Base-by-base conservation (phyloP, 2,113 vertebrate species). In the Tiliqua scincoides region DNA sequence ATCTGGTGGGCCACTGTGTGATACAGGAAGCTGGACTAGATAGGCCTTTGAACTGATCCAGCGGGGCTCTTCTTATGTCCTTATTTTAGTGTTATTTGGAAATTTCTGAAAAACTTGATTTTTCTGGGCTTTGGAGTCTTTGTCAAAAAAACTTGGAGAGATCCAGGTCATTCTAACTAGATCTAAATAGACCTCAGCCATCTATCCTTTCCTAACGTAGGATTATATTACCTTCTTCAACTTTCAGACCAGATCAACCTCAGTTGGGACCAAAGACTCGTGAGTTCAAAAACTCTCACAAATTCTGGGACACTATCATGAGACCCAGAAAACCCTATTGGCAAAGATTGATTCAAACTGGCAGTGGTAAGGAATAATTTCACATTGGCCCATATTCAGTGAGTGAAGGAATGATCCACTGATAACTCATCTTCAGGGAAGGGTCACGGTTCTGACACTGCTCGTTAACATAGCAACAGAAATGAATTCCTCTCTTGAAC, bases 331-430 rank as follows among this genome's bases (percentile, higher is more conserved):
- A 10, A 43, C 71, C 32, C 21, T 15, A 0, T 54, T 37, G 12
- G 35, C 67, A 87, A 4, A 18, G 10, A 54, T 48, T n/a, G 37
- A 2, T 30, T 54, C 25, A 79, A 73, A 0, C 2, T 78, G 54
- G 35, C 10, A 52, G 1, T 85, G 78, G 71, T 30, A 65, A 79
- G 37, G 78, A 48, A 30, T 61, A 37, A 87, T 63, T 1, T 32
- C 1, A 0, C 73, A 67, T 73, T 35, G 48, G 90, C 88, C 48
- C 85, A 91, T 88, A 85, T 70, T 67, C 74, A 82, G 87, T 35
- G 20, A 21, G 54, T 2, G 77, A 75, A 73, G 21, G 71, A 5
- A 75, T 84, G 61, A 40, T 86, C 48, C 25, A 68, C 30, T 81
- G 67, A 57, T 25, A 73, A 48, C 30, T 54, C 72, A 14, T 21